Evolutionary conservation across 1,140 invertebrate species (phyloP).

Genomic region (Sminthurinus signatus): DNA sequence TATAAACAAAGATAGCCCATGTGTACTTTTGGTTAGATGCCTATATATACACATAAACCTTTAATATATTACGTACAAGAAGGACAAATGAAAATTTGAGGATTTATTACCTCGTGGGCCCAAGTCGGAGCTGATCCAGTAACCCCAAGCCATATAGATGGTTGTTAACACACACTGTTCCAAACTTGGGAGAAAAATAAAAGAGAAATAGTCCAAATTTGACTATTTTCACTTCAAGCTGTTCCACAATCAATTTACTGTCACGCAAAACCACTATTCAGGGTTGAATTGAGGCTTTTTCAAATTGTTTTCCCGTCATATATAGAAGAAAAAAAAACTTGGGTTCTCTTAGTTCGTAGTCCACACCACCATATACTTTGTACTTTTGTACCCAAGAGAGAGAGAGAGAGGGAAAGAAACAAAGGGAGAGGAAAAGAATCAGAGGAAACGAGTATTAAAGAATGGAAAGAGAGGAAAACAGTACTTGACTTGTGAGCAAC

Average conservation of each 20-base stretch:
- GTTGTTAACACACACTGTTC: background rate
- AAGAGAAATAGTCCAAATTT: background rate
- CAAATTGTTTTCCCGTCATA: background rate
- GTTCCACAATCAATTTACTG: background rate
- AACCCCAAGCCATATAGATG: conserved; percentile 40
- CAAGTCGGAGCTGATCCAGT: conserved; percentile 40
- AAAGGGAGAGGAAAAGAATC: too few relatives aligned
- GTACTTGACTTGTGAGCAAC: too few relatives aligned
- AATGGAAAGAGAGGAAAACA: too few relatives aligned
- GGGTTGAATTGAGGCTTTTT: background rate
- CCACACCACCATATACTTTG: too few relatives aligned
- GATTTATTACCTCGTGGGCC: conserved; percentile 23
- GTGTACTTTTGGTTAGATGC: too few relatives aligned
- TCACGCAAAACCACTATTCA: background rate
- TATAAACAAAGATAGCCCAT: too few relatives aligned
- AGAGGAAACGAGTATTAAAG: too few relatives aligned
- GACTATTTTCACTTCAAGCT: background rate
- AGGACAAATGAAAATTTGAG: background rate
- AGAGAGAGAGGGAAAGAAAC: too few relatives aligned
- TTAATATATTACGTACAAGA: background rate
- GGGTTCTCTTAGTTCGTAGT: too few relatives aligned
- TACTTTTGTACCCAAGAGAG: too few relatives aligned
- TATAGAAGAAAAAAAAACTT: background rate
- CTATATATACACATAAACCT: too few relatives aligned
- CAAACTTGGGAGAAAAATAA: background rate